Evolutionary conservation across 2,797 vertebrate species (phyloP).

Genomic region (Sebastes iracundus): DNA sequence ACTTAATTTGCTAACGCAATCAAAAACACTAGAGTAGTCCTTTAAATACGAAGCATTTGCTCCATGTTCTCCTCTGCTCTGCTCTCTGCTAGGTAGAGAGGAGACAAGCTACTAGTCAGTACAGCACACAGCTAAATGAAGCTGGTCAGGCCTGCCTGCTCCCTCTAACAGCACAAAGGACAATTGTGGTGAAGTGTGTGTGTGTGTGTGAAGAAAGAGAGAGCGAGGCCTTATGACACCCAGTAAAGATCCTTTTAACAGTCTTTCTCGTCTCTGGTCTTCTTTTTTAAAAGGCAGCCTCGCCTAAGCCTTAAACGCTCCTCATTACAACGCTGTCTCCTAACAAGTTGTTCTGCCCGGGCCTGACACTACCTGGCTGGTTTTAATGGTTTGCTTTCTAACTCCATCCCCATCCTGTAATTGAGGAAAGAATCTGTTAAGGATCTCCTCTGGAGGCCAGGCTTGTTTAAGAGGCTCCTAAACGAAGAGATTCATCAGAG

Average conservation of each 20-base stretch:
- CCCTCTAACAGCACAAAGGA: slow-evolving; percentile 24
- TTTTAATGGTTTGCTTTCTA: slow-evolving; percentile 50
- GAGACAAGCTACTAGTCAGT: slow-evolving; percentile 33
- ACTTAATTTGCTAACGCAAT: neutral
- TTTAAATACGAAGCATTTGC: neutral
- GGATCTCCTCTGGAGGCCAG: slow-evolving; percentile 32
- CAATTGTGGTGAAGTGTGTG: neutral
- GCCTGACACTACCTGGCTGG: slow-evolving; percentile 14
- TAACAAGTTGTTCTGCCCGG: slow-evolving; percentile 27
- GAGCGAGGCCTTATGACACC: neutral
- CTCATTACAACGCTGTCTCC: slow-evolving; percentile 49
- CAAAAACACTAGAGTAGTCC: neutral
- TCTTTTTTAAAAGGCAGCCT: slow-evolving; percentile 31
- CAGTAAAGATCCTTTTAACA: slow-evolving; percentile 41
- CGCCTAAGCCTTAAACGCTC: slow-evolving; percentile 27
- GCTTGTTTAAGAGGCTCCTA: slow-evolving; percentile 37
- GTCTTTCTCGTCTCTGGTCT: slow-evolving; percentile 16
- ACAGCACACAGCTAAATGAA: slow-evolving; percentile 49
- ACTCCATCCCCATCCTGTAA: slow-evolving; percentile 27
- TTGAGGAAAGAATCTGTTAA: slow-evolving; percentile 45
- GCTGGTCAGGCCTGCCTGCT: slow-evolving; percentile 34
- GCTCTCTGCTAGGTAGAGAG: slow-evolving; percentile 11
- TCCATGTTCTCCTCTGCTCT: neutral
- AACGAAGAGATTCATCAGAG: slow-evolving; percentile 32
- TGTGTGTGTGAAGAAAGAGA: neutral